These are phyloP conservation scores for Neoscelio sp. DNA, from an alignment of 2,888 invertebrate genomes.

Conservation along the genomic window DNA sequence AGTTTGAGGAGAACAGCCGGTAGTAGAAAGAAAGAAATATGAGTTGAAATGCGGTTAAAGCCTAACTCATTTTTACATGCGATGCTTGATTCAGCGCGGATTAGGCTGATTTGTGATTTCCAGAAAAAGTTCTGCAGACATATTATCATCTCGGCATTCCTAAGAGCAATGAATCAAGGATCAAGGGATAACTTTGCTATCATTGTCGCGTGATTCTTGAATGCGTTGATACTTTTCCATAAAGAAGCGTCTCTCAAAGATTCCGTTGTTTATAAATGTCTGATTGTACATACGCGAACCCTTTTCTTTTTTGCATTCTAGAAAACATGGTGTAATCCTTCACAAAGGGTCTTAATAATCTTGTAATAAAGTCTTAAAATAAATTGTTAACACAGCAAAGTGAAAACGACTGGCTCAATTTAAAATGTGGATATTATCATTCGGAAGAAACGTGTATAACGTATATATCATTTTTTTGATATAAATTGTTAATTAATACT, in stretches of 20 bases:
- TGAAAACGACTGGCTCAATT: conserved; percentile 27
- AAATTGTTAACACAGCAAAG: conserved; percentile 58
- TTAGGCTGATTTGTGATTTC: conserved; percentile 64
- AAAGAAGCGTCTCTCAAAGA: conserved; percentile 46
- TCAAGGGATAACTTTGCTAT: conserved; percentile 52
- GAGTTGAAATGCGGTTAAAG: conserved; percentile 64
- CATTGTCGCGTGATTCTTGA: conserved; percentile 51
- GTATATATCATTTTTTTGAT: too few species aligned
- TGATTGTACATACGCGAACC: conserved; percentile 20
- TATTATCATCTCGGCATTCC: conserved; percentile 59
- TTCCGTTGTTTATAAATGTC: conserved; percentile 59
- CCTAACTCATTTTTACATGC: conserved; percentile 62
- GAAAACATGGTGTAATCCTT: conserved; percentile 33
- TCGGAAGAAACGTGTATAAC: conserved; percentile 2
- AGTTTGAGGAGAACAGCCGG: conserved; percentile 70
- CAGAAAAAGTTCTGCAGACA: conserved; percentile 27
- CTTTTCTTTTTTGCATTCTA: conserved; percentile 33
- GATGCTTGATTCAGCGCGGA: conserved; percentile 53
- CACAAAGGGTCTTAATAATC: conserved; percentile 50
- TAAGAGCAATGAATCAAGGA: conserved; percentile 64
- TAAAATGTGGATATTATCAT: conserved; percentile 39
- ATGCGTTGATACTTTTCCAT: conserved; percentile 59
- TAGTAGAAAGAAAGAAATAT: conserved; percentile 61
- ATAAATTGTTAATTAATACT: too few species aligned
- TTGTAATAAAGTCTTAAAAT: conserved; percentile 41